phyloP scores from a whole-genome alignment of 2,888 invertebrate genomes.

The Eurois occulta region DNA sequence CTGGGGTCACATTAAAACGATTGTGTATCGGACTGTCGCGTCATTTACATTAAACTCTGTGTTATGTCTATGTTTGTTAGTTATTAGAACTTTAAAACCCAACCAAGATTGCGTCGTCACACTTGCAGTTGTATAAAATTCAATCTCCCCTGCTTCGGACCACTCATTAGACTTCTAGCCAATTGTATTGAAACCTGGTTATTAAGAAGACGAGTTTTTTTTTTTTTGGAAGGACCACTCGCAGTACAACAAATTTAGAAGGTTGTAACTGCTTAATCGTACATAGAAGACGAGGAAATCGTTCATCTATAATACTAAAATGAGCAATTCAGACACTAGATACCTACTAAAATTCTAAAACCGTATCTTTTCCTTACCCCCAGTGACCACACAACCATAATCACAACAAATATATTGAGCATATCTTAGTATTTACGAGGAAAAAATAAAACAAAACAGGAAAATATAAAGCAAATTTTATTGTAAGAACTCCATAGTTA shows the following conservation, averaged over 20 bases:
- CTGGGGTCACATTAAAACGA: conserved; percentile 34
- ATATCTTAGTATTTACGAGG: conserved; percentile 37
- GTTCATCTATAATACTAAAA: background rate
- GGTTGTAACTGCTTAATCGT: too few relatives aligned
- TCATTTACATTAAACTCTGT: background rate
- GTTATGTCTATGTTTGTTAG: background rate
- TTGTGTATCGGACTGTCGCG: conserved; percentile 7
- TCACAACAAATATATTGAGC: conserved; percentile 21
- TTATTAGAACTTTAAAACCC: background rate
- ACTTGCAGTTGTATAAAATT: background rate
- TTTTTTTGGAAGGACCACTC: too few relatives aligned
- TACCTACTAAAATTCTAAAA: background rate
- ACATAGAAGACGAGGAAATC: background rate
- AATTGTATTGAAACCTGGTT: background rate
- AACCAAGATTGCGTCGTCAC: background rate
- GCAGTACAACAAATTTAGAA: too few relatives aligned
- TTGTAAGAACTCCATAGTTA: conserved; percentile 26
- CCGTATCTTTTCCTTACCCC: background rate
- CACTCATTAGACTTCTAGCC: background rate
- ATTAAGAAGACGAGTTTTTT: background rate
- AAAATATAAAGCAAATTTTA: conserved; percentile 41
- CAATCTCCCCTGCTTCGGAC: background rate
- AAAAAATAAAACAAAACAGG: conserved; percentile 48
- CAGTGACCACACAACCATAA: conserved; percentile 12
- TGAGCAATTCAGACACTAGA: background rate